A percentile compares a stretch with the other conserved stretches of the same genome.
Evolutionary conservation across 30 jellyfish, hydroid and myxozoan genomes (phyloP).

Genomic region (Nemopilema nomurai): DNA sequence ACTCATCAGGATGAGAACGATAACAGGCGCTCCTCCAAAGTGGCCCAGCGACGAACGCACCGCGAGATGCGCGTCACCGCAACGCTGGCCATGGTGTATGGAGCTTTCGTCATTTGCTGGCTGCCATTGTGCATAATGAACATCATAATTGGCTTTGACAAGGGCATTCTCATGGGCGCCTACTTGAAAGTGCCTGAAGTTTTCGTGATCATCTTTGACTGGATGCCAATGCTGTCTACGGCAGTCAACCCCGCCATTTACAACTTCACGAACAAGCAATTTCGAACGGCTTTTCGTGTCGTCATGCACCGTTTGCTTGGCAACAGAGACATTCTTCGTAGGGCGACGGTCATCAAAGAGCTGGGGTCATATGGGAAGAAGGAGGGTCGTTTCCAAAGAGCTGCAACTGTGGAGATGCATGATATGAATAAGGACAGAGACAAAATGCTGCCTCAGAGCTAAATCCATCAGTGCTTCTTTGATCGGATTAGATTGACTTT

Average conservation of each 20-base stretch:
- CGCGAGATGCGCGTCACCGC: conserved; percentile 72
- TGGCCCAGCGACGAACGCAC: conserved; percentile 13
- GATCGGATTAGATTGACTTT: too few species aligned
- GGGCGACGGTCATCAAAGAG: conserved; percentile 35
- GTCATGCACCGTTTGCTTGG: conserved; percentile 54
- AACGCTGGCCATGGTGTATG: conserved; percentile 71
- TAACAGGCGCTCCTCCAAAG: conserved; percentile 1
- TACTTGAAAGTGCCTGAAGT: conserved; percentile 28
- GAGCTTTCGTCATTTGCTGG: conserved; percentile 72
- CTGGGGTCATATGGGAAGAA: conserved; percentile 13
- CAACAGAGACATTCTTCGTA: conserved; percentile 36
- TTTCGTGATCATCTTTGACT: conserved; percentile 37
- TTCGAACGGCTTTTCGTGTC: conserved; percentile 63
- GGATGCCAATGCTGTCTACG: conserved; percentile 69
- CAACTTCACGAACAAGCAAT: conserved; percentile 69
- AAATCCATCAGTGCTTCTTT: background rate
- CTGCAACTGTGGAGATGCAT: background rate
- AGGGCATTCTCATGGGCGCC: background rate
- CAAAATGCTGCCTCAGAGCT: background rate
- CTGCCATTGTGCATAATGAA: conserved; percentile 59
- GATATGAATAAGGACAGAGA: background rate
- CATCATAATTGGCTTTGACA: conserved; percentile 14
- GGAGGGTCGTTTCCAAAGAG: background rate
- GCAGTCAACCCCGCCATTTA: conserved; percentile 75
- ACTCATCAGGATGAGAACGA: conserved; percentile 3